These are phyloP conservation scores for Nomada hirtipes DNA, from an alignment of 2,888 invertebrate species.

Conservation along the genomic window DNA sequence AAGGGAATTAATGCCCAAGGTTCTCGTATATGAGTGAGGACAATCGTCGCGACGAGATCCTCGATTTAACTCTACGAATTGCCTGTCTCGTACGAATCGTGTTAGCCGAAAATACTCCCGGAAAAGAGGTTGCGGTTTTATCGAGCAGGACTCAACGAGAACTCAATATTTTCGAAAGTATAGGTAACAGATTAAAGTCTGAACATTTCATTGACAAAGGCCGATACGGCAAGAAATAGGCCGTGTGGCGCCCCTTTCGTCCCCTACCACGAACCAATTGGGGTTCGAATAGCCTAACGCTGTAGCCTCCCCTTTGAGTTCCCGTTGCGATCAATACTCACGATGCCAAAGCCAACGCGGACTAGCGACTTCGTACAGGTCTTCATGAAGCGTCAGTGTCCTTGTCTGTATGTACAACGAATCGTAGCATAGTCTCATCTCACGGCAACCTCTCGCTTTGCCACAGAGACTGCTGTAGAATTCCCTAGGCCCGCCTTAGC, in stretches of 20 bases:
- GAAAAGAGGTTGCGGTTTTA: background rate
- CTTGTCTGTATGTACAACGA: conserved; percentile 50
- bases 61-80: conserved; percentile 2
- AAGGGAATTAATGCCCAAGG: conserved; percentile 38
- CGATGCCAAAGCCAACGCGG: conserved; percentile 69
- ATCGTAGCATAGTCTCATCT: conserved; percentile 25
- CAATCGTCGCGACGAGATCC: conserved; percentile 20
- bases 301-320: conserved; percentile 73
- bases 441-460: background rate
- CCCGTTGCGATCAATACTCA: conserved; percentile 74
- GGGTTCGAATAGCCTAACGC: conserved; percentile 75
- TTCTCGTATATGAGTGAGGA: conserved; percentile 1
- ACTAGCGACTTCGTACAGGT: conserved; percentile 60
- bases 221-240: conserved; percentile 62
- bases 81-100: background rate
- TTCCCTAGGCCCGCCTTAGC: conserved; percentile 10
- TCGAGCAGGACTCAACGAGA: background rate
- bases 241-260: conserved; percentile 41
- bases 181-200: conserved; percentile 12
- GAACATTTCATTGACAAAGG: conserved; percentile 15
- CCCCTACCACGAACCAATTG: conserved; percentile 70
- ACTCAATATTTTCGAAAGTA: background rate
- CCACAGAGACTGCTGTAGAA: conserved; percentile 29
- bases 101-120: conserved; percentile 7
- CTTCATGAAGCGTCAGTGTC: conserved; percentile 56